Percentiles rank a stretch among this genome's conserved stretches.
Conservation (phyloP, 1,140 invertebrate species). For the Colletes gigas region DNA sequence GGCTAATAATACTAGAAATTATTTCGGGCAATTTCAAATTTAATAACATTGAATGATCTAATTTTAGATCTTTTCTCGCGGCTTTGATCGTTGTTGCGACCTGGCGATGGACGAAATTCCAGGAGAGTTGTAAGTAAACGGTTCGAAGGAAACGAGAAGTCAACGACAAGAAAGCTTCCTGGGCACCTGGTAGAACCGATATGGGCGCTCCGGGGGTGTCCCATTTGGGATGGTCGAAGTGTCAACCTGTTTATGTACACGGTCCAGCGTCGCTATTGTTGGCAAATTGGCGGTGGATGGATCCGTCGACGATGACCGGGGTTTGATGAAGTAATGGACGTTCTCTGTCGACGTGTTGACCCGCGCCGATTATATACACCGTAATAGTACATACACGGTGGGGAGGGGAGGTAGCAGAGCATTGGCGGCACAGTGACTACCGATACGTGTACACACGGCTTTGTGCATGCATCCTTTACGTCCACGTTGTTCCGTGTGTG, state of each 20-base stretch:
- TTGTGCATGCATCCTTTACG: conserved; percentile 39
- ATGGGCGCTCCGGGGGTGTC: conserved; percentile 33
- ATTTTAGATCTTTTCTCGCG: too few species aligned
- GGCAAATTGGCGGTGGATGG: conserved; percentile 75
- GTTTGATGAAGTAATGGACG: conserved; percentile 79
- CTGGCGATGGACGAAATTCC: too few species aligned
- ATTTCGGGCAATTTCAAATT: too few species aligned
- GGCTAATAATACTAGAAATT: too few species aligned
- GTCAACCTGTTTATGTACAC: conserved; percentile 65
- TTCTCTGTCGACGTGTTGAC: conserved; percentile 77
- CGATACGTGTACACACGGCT: conserved; percentile 54
- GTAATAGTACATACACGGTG: conserved; percentile 66
- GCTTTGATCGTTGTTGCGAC: background rate
- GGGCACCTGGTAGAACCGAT: background rate
- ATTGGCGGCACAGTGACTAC: conserved; percentile 47
- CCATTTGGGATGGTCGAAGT: conserved; percentile 57
- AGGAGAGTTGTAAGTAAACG: background rate
- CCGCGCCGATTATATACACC: conserved; percentile 61
- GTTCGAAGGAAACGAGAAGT: background rate
- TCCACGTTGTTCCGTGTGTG: background rate
- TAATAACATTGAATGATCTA: too few species aligned
- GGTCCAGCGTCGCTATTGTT: conserved; percentile 70
- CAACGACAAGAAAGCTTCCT: background rate
- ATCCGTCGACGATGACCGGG: conserved; percentile 74
- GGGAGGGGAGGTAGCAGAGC: background rate